Evolutionary conservation across 2,797 vertebrate species (phyloP), one percentile per base, ranked within the genome.

Genomic region (Acestrorhynchus altus): DNA sequence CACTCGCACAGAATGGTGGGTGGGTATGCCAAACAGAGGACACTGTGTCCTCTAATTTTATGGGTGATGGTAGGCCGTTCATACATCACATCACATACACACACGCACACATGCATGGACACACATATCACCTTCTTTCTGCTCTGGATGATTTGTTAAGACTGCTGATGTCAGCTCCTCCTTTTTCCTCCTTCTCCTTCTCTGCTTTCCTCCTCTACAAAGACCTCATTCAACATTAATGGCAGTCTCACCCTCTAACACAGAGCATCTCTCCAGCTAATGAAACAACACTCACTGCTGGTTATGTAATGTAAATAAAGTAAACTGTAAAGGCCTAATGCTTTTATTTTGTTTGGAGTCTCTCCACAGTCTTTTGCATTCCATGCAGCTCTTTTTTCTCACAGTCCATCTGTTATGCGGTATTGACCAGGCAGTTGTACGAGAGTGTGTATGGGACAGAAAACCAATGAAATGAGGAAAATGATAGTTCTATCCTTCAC

Each of bases 1-100:
- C 24, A 65, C 22, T 44, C 39, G 31, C 22, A 13, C 42, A 68
- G 22, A 74, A 15, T 81, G 73, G 76, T 79, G 79, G 70, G 74
- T 75, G 65, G 70, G 72, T 74, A 46, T 31, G 59, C 49, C 82
- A 76, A 15, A 39, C 31, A 84, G 86, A 92, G 90, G 89, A 87
- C 89, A 82, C 13, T 18, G 74, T 47, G 88, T 86, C 89, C 88
- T 92, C 87, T 71, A 57, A 42, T 57, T 28, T 40, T 44, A 54
- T 22, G 31, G 59, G 20, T 20, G 84, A 71, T 10, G 72, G 80
- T 83, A 79, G 81, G 70, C 49, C 84, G 84, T 60, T 81, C 57
- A 28, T 68, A 59, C 31, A 49, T 46, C 54, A 18, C 40, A 54
- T 44, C 24, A 52, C 60, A 73, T 63, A 64, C 11, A 28, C n/a